Evolutionary conservation across 1,140 invertebrate species (phyloP), one percentile per base, ranked within the genome.

Genomic region (Pseudomyrmex cubaensis): DNA sequence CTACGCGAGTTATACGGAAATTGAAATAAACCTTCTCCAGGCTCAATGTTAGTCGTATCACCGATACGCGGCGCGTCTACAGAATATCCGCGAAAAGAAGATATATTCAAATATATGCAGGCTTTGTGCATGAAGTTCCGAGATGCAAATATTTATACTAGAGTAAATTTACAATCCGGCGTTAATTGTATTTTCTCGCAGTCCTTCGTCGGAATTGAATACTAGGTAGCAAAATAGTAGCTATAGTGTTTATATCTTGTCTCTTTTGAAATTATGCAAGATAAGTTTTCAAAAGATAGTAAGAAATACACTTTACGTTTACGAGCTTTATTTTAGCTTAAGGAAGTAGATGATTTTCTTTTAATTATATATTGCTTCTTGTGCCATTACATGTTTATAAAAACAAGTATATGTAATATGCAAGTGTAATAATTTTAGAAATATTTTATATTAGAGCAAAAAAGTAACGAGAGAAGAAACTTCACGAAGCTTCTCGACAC

Each of bases 161-260:
- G 52, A 85, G 75, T 63, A 63, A 62, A 66, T 74, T 80, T 75
- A 82, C 64, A 67, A 64, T 59, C 78, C 56, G 48, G 22, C 50
- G 75, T 87, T 86, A 52, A 72, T 87, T 85, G 82, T 76, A 56
- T 69, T 52, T 75, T 63, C 78, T 75, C 76, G 66, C 76, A 61
- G 54, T 59, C 20, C 54, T 35, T 25, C 66, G 20, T 54, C 25
- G 44, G 66, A 61, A 80, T 80, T 80, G 66, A 80, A 80, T 52
- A 52, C 9, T 80, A 80, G 46, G 15, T 72, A 35, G 66, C 66
- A 48, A 59, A 80, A 80, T 72, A 48, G 22, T 25, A 10, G 69
- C 48, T 25, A 44, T 56, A 61, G 46, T 35, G 64, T 46, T 54
- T 69, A 77, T 25, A 22, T 44, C 17, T n/a, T 46, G 44, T 61